phyloP scores from a whole-genome alignment of 2,797 vertebrate genomes.

The Dermochelys coriacea region DNA sequence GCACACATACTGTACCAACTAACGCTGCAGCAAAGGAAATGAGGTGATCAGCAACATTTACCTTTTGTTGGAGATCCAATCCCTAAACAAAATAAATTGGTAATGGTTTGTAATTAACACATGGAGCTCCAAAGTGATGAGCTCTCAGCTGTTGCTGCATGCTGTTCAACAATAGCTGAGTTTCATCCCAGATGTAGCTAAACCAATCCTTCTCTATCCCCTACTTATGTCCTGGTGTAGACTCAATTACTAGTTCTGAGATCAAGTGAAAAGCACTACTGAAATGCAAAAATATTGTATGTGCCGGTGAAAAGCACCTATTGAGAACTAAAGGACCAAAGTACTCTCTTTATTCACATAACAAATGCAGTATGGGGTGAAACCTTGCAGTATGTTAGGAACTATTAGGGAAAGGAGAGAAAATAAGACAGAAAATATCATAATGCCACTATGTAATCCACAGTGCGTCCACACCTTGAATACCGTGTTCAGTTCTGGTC shows the following conservation, averaged over 20 bases:
- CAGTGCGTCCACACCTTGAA: not conserved
- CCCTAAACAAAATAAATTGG: not conserved
- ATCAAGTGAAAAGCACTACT: not conserved
- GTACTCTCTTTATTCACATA: not conserved
- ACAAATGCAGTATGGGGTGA: not conserved
- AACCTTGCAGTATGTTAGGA: not conserved
- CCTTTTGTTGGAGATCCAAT: rapidly evolving
- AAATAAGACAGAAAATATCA: not conserved
- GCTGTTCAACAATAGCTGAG: not conserved
- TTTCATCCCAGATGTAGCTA: rapidly evolving
- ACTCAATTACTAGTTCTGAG: not conserved
- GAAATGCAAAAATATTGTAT: not conserved
- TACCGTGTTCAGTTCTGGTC: not conserved
- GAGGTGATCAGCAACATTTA: not conserved
- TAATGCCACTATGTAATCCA: not conserved
- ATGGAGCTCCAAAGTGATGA: rapidly evolving
- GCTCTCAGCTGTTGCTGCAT: rapidly evolving
- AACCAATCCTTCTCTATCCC: rapidly evolving
- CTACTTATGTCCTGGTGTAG: not conserved
- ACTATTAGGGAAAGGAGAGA: not conserved
- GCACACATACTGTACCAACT: not conserved
- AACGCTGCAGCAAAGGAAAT: not conserved
- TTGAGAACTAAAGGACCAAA: no score
- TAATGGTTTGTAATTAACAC: not conserved
- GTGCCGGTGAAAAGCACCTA: not conserved